Percentiles rank a stretch among this genome's conserved stretches.
Conservation (phyloP, 2,797 vertebrate species). For the Epinephelus malabaricus region DNA sequence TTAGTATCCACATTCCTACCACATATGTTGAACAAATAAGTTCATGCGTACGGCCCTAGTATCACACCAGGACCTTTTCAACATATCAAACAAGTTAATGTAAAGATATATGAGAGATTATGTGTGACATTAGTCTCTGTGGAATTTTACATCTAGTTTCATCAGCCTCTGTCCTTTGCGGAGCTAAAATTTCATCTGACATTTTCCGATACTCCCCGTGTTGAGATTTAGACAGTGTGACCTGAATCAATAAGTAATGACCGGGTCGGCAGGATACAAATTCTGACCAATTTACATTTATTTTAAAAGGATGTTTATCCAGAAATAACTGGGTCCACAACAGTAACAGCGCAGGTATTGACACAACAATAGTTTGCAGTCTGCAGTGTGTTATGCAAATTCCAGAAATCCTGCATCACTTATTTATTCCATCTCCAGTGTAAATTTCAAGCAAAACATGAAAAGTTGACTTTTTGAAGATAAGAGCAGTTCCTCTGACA, state of each 20-base stretch:
- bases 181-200: constrained; percentile 26
- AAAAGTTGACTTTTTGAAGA: constrained; percentile 12
- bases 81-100: not conserved
- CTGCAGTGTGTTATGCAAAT: constrained; percentile 1
- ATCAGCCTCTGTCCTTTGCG: constrained; percentile 19
- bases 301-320: not conserved
- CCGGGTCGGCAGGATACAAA: not conserved
- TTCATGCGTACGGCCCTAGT: not conserved
- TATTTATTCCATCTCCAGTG: not conserved
- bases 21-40: not conserved
- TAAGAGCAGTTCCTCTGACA: not conserved
- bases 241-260: constrained; percentile 32
- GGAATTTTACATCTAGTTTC: constrained; percentile 17
- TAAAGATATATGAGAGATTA: not conserved
- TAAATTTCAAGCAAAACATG: not conserved
- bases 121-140: constrained; percentile 14
- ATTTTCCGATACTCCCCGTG: not conserved
- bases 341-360: not conserved
- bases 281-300: not conserved
- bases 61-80: not conserved
- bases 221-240: constrained; percentile 1
- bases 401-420: not conserved
- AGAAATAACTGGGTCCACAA: not conserved
- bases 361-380: not conserved
- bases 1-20: not conserved